phyloP scores from a whole-genome alignment of 64 coral and sea anemone genomes.

The Stylophora pistillata region DNA sequence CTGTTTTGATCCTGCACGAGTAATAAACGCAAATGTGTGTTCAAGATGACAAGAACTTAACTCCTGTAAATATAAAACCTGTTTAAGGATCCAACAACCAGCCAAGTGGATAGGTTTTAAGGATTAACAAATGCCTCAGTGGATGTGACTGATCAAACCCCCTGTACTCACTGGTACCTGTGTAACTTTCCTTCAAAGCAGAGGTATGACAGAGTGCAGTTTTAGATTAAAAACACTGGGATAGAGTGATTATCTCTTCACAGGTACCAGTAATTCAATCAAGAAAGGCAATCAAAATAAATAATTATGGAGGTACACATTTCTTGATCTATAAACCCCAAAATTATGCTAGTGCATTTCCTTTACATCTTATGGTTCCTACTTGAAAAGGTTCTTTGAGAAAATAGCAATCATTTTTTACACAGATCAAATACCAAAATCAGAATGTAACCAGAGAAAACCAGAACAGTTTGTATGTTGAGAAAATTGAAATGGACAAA shows the following conservation, averaged over 20 bases:
- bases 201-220: not conserved
- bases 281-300: constrained; percentile 17
- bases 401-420: not conserved
- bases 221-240: not conserved
- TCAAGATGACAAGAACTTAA: not conserved
- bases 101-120: not conserved
- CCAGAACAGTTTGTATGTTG: not conserved
- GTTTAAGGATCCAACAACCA: not conserved
- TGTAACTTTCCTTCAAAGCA: not conserved
- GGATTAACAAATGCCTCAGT: not conserved
- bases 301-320: not conserved
- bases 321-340: not conserved
- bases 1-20: not conserved
- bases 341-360: not conserved
- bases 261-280: constrained; percentile 36
- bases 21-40: too few relatives aligned
- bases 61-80: constrained; percentile 1
- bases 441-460: not conserved
- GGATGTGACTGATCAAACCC: not conserved
- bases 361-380: too few relatives aligned
- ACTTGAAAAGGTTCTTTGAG: not conserved
- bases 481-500: not conserved
- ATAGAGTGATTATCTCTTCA: not conserved
- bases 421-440: not conserved
- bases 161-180: constrained; percentile 2